phyloP scores from a whole-genome alignment of 1,140 invertebrate genomes.

The Penaeus indicus region DNA sequence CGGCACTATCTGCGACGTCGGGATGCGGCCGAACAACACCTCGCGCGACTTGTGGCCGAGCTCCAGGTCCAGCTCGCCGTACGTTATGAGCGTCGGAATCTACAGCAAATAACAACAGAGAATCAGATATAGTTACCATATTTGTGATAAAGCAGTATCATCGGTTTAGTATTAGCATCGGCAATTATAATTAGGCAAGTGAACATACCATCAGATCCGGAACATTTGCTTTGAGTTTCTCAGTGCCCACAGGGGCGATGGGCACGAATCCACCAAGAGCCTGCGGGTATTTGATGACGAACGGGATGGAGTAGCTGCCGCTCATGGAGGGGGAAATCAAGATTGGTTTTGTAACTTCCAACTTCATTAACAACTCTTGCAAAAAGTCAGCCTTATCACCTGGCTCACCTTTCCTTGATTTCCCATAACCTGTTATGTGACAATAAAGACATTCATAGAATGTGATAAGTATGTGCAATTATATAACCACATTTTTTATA shows the following conservation, averaged over 20 bases:
- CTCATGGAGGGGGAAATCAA: slow-evolving; percentile 1
- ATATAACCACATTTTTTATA: no score
- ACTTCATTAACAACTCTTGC: neutral
- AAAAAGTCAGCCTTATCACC: slow-evolving; percentile 15
- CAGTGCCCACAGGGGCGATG: slow-evolving; percentile 22
- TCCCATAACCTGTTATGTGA: no score
- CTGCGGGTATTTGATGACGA: neutral
- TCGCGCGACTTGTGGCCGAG: slow-evolving; percentile 68
- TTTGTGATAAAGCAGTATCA: no score
- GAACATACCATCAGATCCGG: no score
- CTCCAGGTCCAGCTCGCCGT: slow-evolving; percentile 69
- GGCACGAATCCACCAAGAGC: slow-evolving; percentile 10
- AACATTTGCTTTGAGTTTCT: neutral
- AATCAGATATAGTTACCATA: no score
- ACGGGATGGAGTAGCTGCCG: slow-evolving; percentile 25
- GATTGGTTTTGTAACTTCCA: neutral
- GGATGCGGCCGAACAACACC: slow-evolving; percentile 68
- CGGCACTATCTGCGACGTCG: slow-evolving; percentile 67
- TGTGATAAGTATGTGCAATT: no score
- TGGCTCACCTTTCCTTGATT: no score
- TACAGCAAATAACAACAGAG: slow-evolving; percentile 63
- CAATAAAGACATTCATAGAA: no score
- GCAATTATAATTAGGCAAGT: no score
- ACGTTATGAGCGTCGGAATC: slow-evolving; percentile 71
- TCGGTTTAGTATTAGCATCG: no score